phyloP scores from a whole-genome alignment of 2,888 invertebrate species.

The Drosophila mimetica region DNA sequence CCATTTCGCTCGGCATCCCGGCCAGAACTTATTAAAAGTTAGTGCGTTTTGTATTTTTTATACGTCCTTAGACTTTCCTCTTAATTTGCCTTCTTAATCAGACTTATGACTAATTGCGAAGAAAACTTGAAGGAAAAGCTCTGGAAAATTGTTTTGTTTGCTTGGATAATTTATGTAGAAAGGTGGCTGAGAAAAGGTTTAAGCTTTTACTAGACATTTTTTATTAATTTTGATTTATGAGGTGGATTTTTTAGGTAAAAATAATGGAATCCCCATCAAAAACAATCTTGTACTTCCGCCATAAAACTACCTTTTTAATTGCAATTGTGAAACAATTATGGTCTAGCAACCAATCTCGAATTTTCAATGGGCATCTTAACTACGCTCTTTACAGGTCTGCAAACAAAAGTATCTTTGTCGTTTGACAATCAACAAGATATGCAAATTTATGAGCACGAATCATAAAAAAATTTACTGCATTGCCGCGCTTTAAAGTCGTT shows the following conservation, averaged over 20 bases:
- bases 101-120: slow-evolving; percentile 64
- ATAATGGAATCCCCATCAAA: background rate
- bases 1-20: slow-evolving; percentile 29
- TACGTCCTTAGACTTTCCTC: slow-evolving; percentile 49
- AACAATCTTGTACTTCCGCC: background rate
- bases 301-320: slow-evolving; percentile 12
- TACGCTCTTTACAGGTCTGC: slow-evolving; percentile 42
- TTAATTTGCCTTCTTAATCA: slow-evolving; percentile 69
- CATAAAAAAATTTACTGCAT: slow-evolving; percentile 68
- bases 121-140: slow-evolving; percentile 18
- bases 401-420: slow-evolving; percentile 47
- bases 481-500: slow-evolving; percentile 24
- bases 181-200: background rate
- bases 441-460: slow-evolving; percentile 62
- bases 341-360: slow-evolving; percentile 30
- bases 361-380: slow-evolving; percentile 34
- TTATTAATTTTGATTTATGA: no score
- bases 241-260: no score
- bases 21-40: slow-evolving; percentile 70
- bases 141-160: slow-evolving; percentile 16
- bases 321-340: slow-evolving; percentile 22
- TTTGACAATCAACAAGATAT: slow-evolving; percentile 42
- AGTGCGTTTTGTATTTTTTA: slow-evolving; percentile 32
- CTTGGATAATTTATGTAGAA: background rate
- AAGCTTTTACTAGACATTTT: background rate